These are phyloP conservation scores for Antrozous pallidus DNA, from an alignment of 2,797 vertebrate genomes.

Conservation along the genomic window DNA sequence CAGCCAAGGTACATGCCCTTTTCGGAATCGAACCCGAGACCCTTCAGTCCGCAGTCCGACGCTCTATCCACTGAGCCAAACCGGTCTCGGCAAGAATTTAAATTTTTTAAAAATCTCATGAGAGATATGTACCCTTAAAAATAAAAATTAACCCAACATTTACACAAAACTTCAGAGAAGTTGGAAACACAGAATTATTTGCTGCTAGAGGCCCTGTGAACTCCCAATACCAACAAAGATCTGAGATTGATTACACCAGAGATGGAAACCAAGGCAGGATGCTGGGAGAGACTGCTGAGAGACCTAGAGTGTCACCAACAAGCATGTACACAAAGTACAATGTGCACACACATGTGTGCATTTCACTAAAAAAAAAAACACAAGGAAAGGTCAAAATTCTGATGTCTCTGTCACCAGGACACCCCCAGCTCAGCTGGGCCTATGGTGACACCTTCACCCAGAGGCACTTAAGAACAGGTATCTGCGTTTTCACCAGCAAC, in stretches of 20 bases:
- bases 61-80: too few species aligned
- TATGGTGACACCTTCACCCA: too few species aligned
- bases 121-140: not conserved
- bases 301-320: not conserved
- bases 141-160: not conserved
- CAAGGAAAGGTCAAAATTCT: not conserved
- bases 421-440: not conserved
- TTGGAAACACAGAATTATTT: not conserved
- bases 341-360: not conserved
- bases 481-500: not conserved
- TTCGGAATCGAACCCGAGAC: too few species aligned
- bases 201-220: not conserved
- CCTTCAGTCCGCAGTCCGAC: too few species aligned
- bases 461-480: constrained; percentile 28
- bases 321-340: not conserved
- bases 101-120: not conserved
- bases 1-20: too few species aligned
- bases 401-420: not conserved
- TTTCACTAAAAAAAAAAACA: not conserved
- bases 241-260: not conserved
- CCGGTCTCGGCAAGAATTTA: too few species aligned
- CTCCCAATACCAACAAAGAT: not conserved
- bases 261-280: not conserved
- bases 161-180: not conserved
- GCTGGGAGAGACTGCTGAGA: not conserved